phyloP scores from a whole-genome alignment of 1,140 invertebrate species.

The Hirudo medicinalis region DNA sequence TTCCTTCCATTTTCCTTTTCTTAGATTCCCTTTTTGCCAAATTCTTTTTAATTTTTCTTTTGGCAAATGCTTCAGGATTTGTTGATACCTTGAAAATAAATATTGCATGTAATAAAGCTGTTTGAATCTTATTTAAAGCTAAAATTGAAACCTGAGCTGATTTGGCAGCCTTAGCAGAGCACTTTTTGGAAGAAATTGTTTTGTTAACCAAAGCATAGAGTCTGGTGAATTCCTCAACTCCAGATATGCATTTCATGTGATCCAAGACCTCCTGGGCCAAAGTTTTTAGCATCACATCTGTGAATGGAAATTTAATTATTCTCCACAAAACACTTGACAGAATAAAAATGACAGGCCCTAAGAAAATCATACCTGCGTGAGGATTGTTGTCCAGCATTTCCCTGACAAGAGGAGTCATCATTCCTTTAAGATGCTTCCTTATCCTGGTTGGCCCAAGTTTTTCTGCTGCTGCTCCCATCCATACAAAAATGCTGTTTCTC shows the following conservation, averaged over 20 bases:
- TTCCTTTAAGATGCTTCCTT: constrained; percentile 43
- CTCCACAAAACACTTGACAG: too few species aligned
- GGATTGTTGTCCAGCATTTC: constrained; percentile 41
- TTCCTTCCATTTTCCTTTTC: constrained; percentile 42
- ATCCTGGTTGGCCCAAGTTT: constrained; percentile 48
- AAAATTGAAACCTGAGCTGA: constrained; percentile 35
- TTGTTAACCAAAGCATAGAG: constrained; percentile 47
- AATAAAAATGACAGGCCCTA: constrained; percentile 12
- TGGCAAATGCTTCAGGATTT: constrained; percentile 60
- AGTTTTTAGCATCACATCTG: constrained; percentile 34
- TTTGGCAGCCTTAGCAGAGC: constrained; percentile 52
- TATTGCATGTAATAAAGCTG: constrained; percentile 25
- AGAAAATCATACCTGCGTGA: constrained; percentile 25
- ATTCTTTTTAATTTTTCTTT: constrained; percentile 60
- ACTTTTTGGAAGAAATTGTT: constrained; percentile 49
- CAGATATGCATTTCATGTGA: constrained; percentile 53
- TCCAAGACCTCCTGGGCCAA: constrained; percentile 53
- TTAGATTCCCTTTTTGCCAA: constrained; percentile 60
- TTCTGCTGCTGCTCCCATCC: constrained; percentile 52
- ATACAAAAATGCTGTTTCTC: constrained; percentile 57
- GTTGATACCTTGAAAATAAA: constrained; percentile 48
- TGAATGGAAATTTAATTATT: background rate
- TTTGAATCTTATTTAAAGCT: background rate
- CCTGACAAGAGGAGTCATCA: constrained; percentile 54
- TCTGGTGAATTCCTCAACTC: constrained; percentile 51